Percentiles rank a stretch among this genome's conserved stretches.
Conservation (phyloP, 2,888 invertebrate genomes). For the Tachystola acroxantha region DNA sequence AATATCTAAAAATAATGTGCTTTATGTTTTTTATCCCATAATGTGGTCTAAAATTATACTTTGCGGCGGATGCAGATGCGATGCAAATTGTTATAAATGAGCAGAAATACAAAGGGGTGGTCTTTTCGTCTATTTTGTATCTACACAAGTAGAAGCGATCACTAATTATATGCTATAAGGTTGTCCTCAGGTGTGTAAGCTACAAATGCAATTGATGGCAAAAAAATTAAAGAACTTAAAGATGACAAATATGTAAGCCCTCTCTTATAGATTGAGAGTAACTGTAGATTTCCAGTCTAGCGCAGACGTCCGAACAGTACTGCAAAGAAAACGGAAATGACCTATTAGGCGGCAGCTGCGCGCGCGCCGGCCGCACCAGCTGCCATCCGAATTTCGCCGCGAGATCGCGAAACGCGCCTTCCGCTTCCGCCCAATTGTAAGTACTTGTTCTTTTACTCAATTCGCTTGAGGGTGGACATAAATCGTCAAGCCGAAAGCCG, state of each 20-base stretch:
- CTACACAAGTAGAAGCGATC: too few relatives aligned
- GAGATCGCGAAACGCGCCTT: conserved; percentile 76
- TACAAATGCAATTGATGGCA: too few relatives aligned
- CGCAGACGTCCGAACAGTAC: conserved; percentile 26
- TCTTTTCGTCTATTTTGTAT: too few relatives aligned
- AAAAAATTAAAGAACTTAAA: too few relatives aligned
- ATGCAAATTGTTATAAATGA: conserved; percentile 13
- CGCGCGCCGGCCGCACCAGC: conserved; percentile 47
- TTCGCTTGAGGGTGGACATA: conserved; percentile 53
- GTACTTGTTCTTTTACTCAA: conserved; percentile 36
- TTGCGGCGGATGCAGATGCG: conserved; percentile 11
- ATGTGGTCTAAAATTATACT: conserved; percentile 16
- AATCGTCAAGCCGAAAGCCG: conserved; percentile 42
- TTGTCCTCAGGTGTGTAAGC: too few relatives aligned
- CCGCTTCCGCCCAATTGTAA: conserved; percentile 74
- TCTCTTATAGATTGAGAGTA: too few relatives aligned
- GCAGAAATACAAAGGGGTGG: too few relatives aligned
- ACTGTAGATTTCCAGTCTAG: not conserved
- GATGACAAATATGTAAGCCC: too few relatives aligned
- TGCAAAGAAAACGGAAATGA: conserved; percentile 61
- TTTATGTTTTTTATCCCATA: conserved; percentile 42
- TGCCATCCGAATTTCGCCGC: conserved; percentile 69
- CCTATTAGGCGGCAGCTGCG: conserved; percentile 67
- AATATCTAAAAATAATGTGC: conserved; percentile 43
- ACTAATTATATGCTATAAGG: too few relatives aligned